These are phyloP conservation scores for Sporophila hypoxantha DNA, from an alignment of 2,113 vertebrate genomes.

Conservation along the genomic window DNA sequence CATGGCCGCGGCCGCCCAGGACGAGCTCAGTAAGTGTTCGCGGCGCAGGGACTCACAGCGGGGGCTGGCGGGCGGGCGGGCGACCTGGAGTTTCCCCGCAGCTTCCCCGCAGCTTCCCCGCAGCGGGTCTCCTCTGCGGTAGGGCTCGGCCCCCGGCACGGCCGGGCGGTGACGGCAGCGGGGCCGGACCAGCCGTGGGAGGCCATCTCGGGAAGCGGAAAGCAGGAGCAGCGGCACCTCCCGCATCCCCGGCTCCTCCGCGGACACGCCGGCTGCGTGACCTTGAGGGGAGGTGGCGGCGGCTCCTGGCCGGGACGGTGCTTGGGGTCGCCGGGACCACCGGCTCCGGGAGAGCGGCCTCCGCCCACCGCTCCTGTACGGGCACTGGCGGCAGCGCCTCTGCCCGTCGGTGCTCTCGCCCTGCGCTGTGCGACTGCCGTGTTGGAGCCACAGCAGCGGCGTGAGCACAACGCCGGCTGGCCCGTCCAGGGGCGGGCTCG, in stretches of 20 bases:
- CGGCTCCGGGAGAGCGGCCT: fast-evolving
- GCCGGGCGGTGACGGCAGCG: neutral
- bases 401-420: fast-evolving
- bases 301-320: neutral
- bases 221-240: neutral
- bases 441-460: fast-evolving
- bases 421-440: fast-evolving
- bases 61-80: neutral
- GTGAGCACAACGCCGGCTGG: fast-evolving
- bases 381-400: neutral
- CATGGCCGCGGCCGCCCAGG: conserved; percentile 72
- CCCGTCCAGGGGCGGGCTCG: neutral
- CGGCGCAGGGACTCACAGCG: neutral
- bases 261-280: neutral
- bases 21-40: conserved; percentile 72
- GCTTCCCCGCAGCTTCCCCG: neutral
- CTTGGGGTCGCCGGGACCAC: too few relatives aligned
- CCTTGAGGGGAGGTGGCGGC: neutral
- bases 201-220: conserved; percentile 9
- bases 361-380: neutral
- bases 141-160: too few relatives aligned
- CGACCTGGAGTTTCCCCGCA: neutral
- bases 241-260: neutral
- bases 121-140: neutral
- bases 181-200: neutral